Evolutionary conservation across 2,888 invertebrate genomes (phyloP).

Genomic region (Ametastegia equiseti): DNA sequence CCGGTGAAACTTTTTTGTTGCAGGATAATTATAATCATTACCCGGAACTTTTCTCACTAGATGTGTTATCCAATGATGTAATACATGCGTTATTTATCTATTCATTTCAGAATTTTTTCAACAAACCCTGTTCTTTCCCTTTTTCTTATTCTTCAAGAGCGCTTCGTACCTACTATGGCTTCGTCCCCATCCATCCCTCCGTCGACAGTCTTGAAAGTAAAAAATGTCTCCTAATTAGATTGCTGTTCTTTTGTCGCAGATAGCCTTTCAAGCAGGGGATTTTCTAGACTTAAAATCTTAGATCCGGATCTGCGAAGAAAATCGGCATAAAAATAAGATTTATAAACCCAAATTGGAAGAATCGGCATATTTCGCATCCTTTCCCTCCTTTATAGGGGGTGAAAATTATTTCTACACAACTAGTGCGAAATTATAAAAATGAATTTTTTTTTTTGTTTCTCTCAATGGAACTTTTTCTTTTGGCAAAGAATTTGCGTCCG

Average conservation of each 20-base stretch:
- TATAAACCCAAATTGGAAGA: too few species aligned
- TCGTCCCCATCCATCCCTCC: constrained; percentile 1
- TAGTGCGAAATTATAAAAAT: not conserved
- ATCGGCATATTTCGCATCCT: too few species aligned
- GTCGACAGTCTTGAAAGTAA: not conserved
- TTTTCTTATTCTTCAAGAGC: not conserved
- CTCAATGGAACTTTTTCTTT: not conserved
- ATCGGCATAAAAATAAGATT: not conserved
- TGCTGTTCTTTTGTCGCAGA: not conserved
- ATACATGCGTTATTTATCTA: not conserved
- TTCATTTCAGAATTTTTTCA: not conserved
- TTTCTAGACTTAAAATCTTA: not conserved
- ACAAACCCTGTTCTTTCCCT: not conserved
- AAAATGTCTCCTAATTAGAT: constrained; percentile 8
- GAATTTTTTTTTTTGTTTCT: not conserved
- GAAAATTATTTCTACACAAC: not conserved
- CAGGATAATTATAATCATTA: not conserved
- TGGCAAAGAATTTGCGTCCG: not conserved
- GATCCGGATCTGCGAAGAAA: not conserved
- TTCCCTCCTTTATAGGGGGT: too few species aligned
- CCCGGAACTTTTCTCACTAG: not conserved
- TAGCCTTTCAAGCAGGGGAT: not conserved
- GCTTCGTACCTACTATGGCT: constrained; percentile 19
- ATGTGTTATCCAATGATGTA: not conserved
- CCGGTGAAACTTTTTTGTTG: not conserved